Evolutionary conservation across 37 sponge, comb jelly and placozoan species (phyloP).

Genomic region (Tethya wilhelma): DNA sequence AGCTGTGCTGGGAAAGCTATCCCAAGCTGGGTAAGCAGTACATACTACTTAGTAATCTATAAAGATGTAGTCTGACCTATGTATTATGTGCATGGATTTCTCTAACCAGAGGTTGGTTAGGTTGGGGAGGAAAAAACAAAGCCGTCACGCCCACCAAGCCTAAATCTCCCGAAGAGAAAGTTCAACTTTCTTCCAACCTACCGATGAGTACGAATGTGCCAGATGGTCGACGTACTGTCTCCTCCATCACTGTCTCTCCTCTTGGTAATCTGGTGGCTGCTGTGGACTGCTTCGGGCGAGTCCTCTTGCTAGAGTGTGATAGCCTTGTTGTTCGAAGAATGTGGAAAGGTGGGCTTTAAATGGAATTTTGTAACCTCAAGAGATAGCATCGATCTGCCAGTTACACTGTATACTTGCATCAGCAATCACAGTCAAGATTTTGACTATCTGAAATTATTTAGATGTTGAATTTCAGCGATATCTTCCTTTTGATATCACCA

Average conservation of each 20-base stretch:
- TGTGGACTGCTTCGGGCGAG: conserved; percentile 80
- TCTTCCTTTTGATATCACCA: no score
- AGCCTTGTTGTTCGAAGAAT: conserved; percentile 55
- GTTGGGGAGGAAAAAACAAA: conserved; percentile 72
- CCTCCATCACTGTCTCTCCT: conserved; percentile 55
- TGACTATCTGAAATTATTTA: no score
- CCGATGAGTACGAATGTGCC: conserved; percentile 69
- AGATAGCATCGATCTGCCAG: neutral
- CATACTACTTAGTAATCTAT: neutral
- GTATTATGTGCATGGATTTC: neutral
- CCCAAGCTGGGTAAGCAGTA: conserved; percentile 51
- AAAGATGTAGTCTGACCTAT: neutral
- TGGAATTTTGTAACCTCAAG: neutral
- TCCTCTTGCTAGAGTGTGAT: conserved; percentile 68
- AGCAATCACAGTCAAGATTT: no score
- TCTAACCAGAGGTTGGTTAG: conserved; percentile 57
- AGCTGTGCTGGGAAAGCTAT: conserved; percentile 72
- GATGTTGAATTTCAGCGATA: no score
- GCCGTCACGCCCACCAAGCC: no score
- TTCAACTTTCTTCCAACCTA: conserved; percentile 17
- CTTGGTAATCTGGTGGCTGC: conserved; percentile 55
- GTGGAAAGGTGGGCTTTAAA: conserved; percentile 76
- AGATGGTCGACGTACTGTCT: conserved; percentile 42
- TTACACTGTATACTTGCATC: no score
- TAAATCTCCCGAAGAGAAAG: conserved; percentile 30